Conservation (phyloP, 2,113 vertebrate genomes). For the Candoia aspera region DNA sequence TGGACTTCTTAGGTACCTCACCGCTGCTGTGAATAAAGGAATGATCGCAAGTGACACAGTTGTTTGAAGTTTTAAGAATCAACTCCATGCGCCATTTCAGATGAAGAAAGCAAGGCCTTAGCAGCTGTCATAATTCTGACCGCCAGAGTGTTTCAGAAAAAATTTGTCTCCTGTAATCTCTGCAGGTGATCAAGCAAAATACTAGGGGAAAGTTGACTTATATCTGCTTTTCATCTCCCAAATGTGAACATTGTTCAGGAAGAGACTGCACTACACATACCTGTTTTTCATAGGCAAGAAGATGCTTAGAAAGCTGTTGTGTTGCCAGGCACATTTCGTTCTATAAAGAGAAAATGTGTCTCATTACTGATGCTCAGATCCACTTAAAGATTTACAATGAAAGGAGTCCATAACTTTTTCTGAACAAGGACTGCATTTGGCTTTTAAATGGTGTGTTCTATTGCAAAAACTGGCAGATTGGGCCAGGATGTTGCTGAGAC, state of each 20-base stretch:
- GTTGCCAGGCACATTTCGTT: conserved; percentile 98
- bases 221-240: background rate
- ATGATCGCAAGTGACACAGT: background rate
- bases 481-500: background rate
- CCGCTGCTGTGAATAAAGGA: background rate
- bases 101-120: background rate
- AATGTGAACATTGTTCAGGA: conserved; percentile 12
- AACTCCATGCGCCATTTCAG: background rate
- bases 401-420: background rate
- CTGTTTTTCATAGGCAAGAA: conserved; percentile 95
- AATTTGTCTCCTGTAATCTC: conserved; percentile 23
- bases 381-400: background rate
- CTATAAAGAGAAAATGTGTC: conserved; percentile 69
- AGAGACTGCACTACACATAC: conserved; percentile 65
- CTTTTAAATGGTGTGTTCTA: background rate
- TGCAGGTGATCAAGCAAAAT: conserved; percentile 14
- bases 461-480: background rate
- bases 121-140: background rate
- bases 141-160: background rate
- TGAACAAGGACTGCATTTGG: background rate
- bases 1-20: background rate
- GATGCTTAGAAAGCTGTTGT: conserved; percentile 91
- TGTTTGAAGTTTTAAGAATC: background rate
- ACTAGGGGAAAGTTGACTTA: conserved; percentile 23
- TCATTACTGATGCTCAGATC: conserved; percentile 14